Percentiles rank a stretch among this genome's conserved stretches.
phyloP scores from a whole-genome alignment of 2,888 invertebrate species.

The Orthonevra nobilis region DNA sequence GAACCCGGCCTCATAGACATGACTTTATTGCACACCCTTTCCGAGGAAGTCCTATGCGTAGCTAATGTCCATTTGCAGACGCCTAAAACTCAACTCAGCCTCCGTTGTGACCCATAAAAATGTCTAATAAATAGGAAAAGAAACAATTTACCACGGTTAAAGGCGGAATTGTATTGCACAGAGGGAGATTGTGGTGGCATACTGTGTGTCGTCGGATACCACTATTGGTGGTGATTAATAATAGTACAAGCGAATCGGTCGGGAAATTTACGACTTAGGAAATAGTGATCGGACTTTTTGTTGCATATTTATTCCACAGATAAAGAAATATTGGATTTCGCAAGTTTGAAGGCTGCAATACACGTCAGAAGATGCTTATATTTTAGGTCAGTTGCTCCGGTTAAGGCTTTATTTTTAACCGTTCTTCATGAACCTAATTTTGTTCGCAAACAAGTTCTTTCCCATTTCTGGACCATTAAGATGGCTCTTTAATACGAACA shows the following conservation, averaged over 20 bases:
- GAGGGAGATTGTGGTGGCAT: slow-evolving; percentile 38
- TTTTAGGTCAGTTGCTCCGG: no score
- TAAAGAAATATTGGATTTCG: no score
- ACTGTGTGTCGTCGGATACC: slow-evolving; percentile 48
- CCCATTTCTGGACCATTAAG: no score
- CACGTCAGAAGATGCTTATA: no score
- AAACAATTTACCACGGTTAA: slow-evolving; percentile 68
- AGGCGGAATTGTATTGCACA: slow-evolving; percentile 53
- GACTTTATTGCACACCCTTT: slow-evolving; percentile 49
- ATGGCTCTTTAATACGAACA: no score
- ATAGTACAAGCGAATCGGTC: slow-evolving; percentile 36
- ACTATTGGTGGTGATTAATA: slow-evolving; percentile 52
- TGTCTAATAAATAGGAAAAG: slow-evolving; percentile 62
- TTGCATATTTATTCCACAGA: no score
- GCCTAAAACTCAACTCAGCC: slow-evolving; percentile 27
- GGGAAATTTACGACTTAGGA: slow-evolving; percentile 31
- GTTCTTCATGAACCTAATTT: no score
- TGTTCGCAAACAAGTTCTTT: no score
- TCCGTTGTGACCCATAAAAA: slow-evolving; percentile 57
- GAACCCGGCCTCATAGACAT: slow-evolving; percentile 11
- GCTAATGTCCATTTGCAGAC: slow-evolving; percentile 43
- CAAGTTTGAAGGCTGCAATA: no score
- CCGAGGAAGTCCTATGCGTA: slow-evolving; percentile 39
- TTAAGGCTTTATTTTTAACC: no score
- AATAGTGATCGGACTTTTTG: slow-evolving; percentile 21